Percentiles rank a stretch among this genome's conserved stretches.
Evolutionary conservation across 1,140 invertebrate species (phyloP).

Genomic region (Cydia pomonella): DNA sequence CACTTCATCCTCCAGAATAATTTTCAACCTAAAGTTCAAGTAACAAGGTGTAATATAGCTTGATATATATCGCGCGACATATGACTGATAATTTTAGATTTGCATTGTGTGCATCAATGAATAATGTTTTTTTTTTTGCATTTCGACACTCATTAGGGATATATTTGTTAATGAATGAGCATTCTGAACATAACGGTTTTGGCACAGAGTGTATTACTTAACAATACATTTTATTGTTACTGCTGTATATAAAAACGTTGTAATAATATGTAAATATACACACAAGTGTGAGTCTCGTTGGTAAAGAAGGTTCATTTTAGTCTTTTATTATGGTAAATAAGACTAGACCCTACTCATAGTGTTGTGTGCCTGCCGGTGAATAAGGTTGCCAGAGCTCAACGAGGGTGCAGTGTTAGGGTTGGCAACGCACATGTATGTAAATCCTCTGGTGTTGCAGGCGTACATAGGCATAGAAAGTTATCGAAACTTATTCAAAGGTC

Average conservation of each 20-base stretch:
- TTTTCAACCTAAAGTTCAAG: not conserved
- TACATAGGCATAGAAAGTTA: no score
- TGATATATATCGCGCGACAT: not conserved
- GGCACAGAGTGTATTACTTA: slow-evolving; percentile 17
- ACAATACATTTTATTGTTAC: slow-evolving; percentile 2
- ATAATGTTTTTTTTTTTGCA: not conserved
- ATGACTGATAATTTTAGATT: not conserved
- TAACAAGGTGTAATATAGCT: not conserved
- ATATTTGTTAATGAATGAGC: slow-evolving; percentile 13
- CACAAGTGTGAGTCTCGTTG: not conserved
- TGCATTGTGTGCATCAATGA: not conserved
- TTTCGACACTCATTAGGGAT: not conserved
- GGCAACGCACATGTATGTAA: no score
- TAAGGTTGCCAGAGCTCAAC: no score
- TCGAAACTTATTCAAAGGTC: no score
- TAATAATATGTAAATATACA: not conserved
- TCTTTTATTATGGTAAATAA: not conserved
- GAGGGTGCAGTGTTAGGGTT: no score
- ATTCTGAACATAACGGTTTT: slow-evolving; percentile 3
- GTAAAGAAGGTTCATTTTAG: not conserved
- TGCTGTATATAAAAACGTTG: not conserved
- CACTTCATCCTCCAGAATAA: not conserved
- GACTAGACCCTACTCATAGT: no score
- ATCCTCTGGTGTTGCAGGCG: no score
- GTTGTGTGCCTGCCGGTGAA: no score